Evolutionary conservation across 2,797 vertebrate genomes (phyloP).

Genomic region (Dromococcyx pavoninus): DNA sequence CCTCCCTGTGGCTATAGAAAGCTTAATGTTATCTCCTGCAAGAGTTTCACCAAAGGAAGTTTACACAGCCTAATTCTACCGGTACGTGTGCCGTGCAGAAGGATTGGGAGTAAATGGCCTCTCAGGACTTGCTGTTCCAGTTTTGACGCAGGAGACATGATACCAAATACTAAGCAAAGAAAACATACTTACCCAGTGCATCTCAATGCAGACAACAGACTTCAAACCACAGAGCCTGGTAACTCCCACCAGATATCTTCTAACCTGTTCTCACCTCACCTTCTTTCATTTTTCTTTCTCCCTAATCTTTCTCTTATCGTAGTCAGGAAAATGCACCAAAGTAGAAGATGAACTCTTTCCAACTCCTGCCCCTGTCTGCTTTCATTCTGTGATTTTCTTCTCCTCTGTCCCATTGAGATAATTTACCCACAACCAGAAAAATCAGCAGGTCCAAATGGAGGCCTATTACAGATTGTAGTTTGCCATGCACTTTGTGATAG

Average conservation of each 20-base stretch:
- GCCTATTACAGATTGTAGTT: background rate
- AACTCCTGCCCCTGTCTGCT: background rate
- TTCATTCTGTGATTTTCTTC: background rate
- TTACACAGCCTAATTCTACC: background rate
- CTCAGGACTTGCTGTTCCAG: background rate
- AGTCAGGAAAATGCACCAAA: background rate
- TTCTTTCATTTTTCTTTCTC: background rate
- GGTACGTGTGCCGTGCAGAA: rapidly evolving
- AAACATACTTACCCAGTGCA: background rate
- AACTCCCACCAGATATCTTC: background rate
- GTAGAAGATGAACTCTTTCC: background rate
- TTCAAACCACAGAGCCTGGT: background rate
- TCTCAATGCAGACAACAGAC: background rate
- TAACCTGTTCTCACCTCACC: background rate
- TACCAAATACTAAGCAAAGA: background rate
- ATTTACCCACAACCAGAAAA: background rate
- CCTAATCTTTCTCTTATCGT: background rate
- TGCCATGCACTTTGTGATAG: background rate
- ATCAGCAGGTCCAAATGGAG: background rate
- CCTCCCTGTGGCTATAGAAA: background rate
- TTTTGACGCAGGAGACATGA: background rate
- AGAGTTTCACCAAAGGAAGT: background rate
- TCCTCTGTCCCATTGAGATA: background rate
- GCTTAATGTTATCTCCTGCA: background rate
- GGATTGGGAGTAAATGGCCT: background rate